Base-by-base conservation (phyloP, 1,140 invertebrate species). In the Aphis craccivora region DNA sequence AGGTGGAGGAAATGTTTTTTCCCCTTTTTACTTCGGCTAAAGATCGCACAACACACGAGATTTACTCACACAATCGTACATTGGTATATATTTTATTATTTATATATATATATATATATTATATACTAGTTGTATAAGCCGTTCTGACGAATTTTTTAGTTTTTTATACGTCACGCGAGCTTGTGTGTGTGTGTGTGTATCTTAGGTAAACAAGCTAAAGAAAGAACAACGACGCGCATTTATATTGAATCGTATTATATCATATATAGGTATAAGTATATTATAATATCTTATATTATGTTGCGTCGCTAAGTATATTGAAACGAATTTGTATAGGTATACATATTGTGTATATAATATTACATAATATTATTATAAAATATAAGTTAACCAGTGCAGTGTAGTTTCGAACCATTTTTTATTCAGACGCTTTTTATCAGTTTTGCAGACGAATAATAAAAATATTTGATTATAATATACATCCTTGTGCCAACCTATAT, bases 1-100 rank as follows among this genome's bases (percentile, higher is more conserved):
- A 88, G 86, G 45, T 88, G 45, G 86, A 88, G 86, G 30, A 88
- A 88, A 88, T 20, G 18, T 88, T n/a, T 88, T 88, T 88, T n/a
- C 25, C 30, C 45, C 48, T 30, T 48, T 88, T 86, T 86, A 14
- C 37, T 51, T n/a, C 45, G n/a, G 18, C 83, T 20, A 18, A 18
- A 30, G 30, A 51, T n/a, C 45, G 30, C 43, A 23, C 86, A n/a
- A 48, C 86, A n/a, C 30, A 48, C 86, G 86, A 88, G 43, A 88
- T 88, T 88, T 48, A 48, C 86, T 76, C 60, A 35, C 45, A 88
- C 45, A 88, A 88, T 88, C 86, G 37, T 88, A 35, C 30, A 35
- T 87, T 20, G 35, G 37, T 23, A 23, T 84, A 76, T 76, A 86
- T 87, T 51, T 48, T 88, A 88, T 48, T 88, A 88, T 51, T 51